Base-by-base conservation (phyloP, 2,113 vertebrate genomes). In the Edolisoma coerulescens region DNA sequence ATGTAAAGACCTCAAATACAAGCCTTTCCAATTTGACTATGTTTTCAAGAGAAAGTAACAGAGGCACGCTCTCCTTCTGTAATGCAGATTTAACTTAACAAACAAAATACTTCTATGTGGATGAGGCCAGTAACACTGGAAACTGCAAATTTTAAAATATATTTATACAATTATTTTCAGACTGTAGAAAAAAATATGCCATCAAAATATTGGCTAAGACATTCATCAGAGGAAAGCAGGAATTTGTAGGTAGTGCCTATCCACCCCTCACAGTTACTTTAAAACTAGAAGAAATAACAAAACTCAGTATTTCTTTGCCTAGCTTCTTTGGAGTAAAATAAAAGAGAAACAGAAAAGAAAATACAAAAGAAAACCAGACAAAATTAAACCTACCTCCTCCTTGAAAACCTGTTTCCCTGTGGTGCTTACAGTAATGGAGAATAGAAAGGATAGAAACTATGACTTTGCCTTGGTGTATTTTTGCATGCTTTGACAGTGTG, bases 321-420 rank as follows among this genome's bases (percentile, higher is more conserved):
- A 77, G 14, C 1, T 61, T 45, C 41, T 80, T 85, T 73, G 26
- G 4, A 73, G 26, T 23, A 65, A 85, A 84, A 81, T 9, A n/a
- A 83, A 85, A 39, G 2, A 39, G 35, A 69, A 80, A 28, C 14
- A 53, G 30, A 64, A 47, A 74, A 53, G 18, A 53, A 67, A 67
- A 61, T 5, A 79, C 20, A 63, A 68, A 68, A 63, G 13, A 37
- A 71, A 81, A 49, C 0, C 9, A 84, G 17, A 30, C 9, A 86
- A 77, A 88, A 69, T 20, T 18, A 73, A 77, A 90, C 96, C 10
- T 95, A 97, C 96, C 95, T 94, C 4, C 24, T 87, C 30, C 59
- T 83, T 80, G 63, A 56, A 87, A 85, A 49, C 5, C 6, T 4
- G 0, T 57, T 88, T 86, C 45, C 11, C 13, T 73, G 17, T 57